Conservation (phyloP, 53 echinoderm and acorn worm genomes). For the Apostichopus leukothele region DNA sequence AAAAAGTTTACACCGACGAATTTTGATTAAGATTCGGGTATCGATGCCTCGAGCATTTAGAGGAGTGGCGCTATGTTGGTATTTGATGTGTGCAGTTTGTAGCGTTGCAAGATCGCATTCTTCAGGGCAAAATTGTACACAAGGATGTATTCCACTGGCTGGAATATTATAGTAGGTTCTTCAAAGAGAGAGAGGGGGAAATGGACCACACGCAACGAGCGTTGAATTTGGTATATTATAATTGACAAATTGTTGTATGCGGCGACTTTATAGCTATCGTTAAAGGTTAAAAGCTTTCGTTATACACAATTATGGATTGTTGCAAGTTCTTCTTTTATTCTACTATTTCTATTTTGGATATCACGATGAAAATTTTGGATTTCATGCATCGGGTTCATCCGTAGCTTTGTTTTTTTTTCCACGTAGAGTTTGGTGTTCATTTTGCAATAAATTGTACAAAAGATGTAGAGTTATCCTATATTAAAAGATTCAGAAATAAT, state of each 20-base stretch:
- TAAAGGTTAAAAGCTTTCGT: too few relatives aligned
- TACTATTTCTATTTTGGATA: neutral
- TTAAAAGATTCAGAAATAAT: too few relatives aligned
- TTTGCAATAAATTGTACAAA: neutral
- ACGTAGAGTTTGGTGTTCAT: neutral
- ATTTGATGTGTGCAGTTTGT: neutral
- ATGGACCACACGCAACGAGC: too few relatives aligned
- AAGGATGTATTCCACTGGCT: neutral
- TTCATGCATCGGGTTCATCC: neutral
- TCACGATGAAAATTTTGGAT: neutral
- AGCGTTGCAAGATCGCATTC: neutral
- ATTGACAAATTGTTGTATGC: too few relatives aligned
- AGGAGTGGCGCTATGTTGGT: neutral
- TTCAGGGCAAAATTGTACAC: neutral
- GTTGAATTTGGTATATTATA: too few relatives aligned
- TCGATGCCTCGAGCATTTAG: neutral
- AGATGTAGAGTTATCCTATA: neutral
- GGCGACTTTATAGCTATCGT: too few relatives aligned
- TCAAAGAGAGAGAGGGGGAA: too few relatives aligned
- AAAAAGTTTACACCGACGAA: neutral
- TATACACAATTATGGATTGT: neutral
- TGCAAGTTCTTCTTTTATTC: neutral
- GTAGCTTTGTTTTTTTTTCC: neutral
- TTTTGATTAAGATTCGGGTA: neutral
- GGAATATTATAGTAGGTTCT: neutral